Evolutionary conservation across 1,140 invertebrate species (phyloP).

Genomic region (Eurosta solidaginis): DNA sequence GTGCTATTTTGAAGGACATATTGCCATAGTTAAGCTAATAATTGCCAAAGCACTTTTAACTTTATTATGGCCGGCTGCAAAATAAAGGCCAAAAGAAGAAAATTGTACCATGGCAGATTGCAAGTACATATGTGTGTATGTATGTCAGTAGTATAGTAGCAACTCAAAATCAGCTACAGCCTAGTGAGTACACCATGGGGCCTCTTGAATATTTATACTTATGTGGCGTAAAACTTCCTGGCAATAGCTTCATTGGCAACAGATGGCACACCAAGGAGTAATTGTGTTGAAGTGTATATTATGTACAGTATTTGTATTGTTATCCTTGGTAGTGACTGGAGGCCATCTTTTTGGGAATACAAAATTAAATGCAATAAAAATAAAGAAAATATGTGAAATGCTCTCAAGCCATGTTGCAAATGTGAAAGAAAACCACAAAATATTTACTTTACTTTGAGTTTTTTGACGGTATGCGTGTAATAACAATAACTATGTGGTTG

Average conservation of each 20-base stretch:
- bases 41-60: background rate
- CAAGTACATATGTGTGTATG: background rate
- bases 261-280: constrained; percentile 12
- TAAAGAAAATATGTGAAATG: background rate
- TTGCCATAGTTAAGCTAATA: constrained; percentile 19
- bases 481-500: background rate
- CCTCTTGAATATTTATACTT: background rate
- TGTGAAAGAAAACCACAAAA: background rate
- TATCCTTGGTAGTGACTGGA: background rate
- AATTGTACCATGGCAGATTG: no score
- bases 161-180: background rate
- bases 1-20: background rate
- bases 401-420: background rate
- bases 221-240: background rate
- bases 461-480: background rate
- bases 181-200: background rate
- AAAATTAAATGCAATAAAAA: constrained; percentile 6
- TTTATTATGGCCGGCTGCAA: background rate
- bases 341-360: background rate
- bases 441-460: background rate
- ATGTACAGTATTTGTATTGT: no score
- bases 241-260: constrained; percentile 13
- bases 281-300: background rate
- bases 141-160: no score
- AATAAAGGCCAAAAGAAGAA: background rate